Evolutionary conservation across 2,888 invertebrate genomes (phyloP).

Genomic region (Crossocerus cetratus): DNA sequence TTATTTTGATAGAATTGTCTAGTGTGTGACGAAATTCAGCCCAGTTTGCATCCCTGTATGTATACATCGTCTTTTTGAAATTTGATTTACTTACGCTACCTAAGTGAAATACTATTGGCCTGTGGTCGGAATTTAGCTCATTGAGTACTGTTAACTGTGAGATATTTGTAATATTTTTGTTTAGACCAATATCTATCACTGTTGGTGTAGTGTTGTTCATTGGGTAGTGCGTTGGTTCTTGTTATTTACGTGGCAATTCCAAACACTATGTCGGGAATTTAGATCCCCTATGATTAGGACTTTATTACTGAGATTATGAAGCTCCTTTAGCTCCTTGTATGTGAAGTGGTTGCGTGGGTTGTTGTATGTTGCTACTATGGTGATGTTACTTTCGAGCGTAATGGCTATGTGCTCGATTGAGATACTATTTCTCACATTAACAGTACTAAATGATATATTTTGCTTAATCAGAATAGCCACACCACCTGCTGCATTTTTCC

Average conservation of each 20-base stretch:
- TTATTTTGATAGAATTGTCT: constrained; percentile 28
- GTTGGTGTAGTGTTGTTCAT: constrained; percentile 48
- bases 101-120: constrained; percentile 34
- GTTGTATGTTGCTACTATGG: constrained; percentile 6
- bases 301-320: constrained; percentile 20
- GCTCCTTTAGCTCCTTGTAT: too few species aligned
- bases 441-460: background rate
- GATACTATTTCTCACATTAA: background rate
- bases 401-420: background rate
- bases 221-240: constrained; percentile 54
- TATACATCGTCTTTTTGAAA: too few species aligned
- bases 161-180: constrained; percentile 49
- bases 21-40: constrained; percentile 10
- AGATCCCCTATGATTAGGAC: constrained; percentile 52
- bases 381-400: background rate
- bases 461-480: constrained; percentile 3
- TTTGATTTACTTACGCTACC: too few species aligned
- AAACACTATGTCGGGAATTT: constrained; percentile 49
- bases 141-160: constrained; percentile 28
- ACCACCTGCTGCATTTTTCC: constrained; percentile 1
- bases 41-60: too few species aligned
- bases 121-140: constrained; percentile 55
- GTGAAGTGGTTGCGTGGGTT: constrained; percentile 9
- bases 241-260: constrained; percentile 49
- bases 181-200: constrained; percentile 56